A percentile compares a stretch with the other conserved stretches of the same genome.
Evolutionary conservation across 2,113 vertebrate genomes (phyloP).

Genomic region (Mobula hypostoma): DNA sequence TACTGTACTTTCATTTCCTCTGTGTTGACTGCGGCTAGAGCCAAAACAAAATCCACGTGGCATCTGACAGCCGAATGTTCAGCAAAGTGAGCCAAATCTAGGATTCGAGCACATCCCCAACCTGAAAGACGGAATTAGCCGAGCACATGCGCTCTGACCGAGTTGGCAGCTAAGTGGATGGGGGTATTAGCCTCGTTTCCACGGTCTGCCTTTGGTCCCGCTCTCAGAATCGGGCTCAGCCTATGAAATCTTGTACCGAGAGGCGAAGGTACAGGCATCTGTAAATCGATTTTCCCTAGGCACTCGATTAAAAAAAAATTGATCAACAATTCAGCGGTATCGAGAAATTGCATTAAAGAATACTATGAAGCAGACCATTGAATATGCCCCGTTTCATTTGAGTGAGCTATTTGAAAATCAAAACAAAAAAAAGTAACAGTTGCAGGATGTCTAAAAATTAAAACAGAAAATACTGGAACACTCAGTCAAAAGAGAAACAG

Average conservation of each 20-base stretch:
- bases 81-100: neutral
- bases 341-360: neutral
- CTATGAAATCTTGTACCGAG: neutral
- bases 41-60: slow-evolving; percentile 25
- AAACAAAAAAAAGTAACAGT: too few relatives aligned
- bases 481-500: too few relatives aligned
- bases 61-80: neutral
- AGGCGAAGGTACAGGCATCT: neutral
- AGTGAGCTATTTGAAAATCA: neutral
- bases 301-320: neutral
- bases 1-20: neutral
- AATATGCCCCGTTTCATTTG: neutral
- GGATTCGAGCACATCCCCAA: neutral
- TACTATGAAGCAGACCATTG: neutral
- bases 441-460: too few relatives aligned
- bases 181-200: neutral
- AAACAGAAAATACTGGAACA: too few relatives aligned
- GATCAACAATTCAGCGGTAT: neutral
- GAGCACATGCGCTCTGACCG: neutral
- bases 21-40: neutral
- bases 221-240: too few relatives aligned
- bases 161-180: neutral
- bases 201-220: neutral
- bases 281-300: neutral
- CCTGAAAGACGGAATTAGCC: neutral